Conservation (phyloP, 1,140 invertebrate genomes). For the Drosophila tani region DNA sequence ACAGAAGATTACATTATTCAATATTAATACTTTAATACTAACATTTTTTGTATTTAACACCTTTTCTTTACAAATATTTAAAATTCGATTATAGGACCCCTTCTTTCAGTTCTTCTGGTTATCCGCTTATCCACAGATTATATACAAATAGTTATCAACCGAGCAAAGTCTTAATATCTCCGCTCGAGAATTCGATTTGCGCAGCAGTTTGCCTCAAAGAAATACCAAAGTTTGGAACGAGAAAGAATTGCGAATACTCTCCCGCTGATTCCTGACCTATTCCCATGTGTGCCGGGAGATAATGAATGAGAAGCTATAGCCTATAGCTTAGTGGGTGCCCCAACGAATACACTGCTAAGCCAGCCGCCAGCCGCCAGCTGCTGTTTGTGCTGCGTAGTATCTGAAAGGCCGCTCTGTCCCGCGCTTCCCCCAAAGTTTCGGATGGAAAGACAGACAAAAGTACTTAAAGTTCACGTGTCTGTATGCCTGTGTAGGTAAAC, state of each 20-base stretch:
- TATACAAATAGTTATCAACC: constrained; percentile 26
- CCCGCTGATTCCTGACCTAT: constrained; percentile 32
- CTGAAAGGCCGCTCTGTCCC: not conserved
- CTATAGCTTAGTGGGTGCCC: not conserved
- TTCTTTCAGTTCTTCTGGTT: not conserved
- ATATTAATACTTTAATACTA: too few relatives aligned
- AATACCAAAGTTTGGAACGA: not conserved
- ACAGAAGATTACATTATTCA: too few relatives aligned
- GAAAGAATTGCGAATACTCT: constrained; percentile 33
- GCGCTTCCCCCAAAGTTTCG: constrained; percentile 2
- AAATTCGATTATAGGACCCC: not conserved
- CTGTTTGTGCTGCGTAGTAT: constrained; percentile 63
- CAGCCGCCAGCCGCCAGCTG: constrained; percentile 23
- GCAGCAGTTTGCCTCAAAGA: constrained; percentile 48
- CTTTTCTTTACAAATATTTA: not conserved
- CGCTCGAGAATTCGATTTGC: constrained; percentile 49
- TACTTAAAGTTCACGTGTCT: constrained; percentile 56
- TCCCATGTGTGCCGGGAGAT: not conserved
- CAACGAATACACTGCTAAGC: constrained; percentile 10
- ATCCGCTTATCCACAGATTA: not conserved
- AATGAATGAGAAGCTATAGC: constrained; percentile 18
- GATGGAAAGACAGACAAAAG: constrained; percentile 45
- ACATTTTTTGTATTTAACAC: too few relatives aligned
- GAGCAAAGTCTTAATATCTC: constrained; percentile 16
- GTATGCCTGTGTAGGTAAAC: constrained; percentile 31